Evolutionary conservation across 2,888 invertebrate species (phyloP).

Genomic region (Camponotus fellah): DNA sequence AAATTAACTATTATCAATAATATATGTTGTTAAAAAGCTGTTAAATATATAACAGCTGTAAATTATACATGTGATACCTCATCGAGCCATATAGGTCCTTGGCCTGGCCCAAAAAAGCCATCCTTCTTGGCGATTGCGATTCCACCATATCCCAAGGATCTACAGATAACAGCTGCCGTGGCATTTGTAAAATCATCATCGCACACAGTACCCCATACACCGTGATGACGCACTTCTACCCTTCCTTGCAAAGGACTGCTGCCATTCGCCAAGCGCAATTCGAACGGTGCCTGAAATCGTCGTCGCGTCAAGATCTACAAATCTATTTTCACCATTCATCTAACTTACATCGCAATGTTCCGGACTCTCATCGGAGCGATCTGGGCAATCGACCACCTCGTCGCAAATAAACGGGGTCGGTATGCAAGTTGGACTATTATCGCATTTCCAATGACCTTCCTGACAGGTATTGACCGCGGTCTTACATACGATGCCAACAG

Average conservation of each 20-base stretch:
- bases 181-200: conserved; percentile 91
- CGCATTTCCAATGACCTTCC: conserved; percentile 89
- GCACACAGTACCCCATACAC: conserved; percentile 93
- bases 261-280: conserved; percentile 89
- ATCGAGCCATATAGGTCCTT: conserved; percentile 91
- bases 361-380: conserved; percentile 89
- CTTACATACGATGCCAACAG: conserved; percentile 90
- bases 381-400: conserved; percentile 89
- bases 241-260: conserved; percentile 88
- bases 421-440: conserved; percentile 88
- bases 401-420: conserved; percentile 89
- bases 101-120: conserved; percentile 87
- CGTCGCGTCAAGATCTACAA: background rate
- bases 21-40: background rate
- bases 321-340: background rate
- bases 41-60: background rate
- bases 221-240: conserved; percentile 90
- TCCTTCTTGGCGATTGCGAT: conserved; percentile 87
- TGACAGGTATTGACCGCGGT: conserved; percentile 88
- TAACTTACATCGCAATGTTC: conserved; percentile 88
- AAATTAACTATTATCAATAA: background rate
- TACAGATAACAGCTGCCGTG: conserved; percentile 90
- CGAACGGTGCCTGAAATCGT: conserved; percentile 86
- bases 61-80: conserved; percentile 85
- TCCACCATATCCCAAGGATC: conserved; percentile 88